Evolutionary conservation across 2,888 invertebrate genomes (phyloP), one percentile per base, ranked within the genome.

Genomic region (Brachylomia viminalis): DNA sequence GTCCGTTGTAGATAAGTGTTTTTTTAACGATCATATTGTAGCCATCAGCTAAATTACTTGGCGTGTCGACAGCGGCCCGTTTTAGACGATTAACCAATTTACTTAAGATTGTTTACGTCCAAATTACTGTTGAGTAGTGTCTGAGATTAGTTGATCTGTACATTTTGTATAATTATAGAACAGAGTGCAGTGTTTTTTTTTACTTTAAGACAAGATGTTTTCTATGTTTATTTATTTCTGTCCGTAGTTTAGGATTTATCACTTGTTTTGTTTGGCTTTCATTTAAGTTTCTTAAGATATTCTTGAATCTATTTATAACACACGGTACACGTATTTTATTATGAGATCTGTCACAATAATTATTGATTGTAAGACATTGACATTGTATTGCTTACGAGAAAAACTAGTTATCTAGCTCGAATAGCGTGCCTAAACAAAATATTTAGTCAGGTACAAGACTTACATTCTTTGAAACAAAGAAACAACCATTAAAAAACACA

Each of bases 1-100:
- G 15, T 69, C 33, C 42, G 56, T 2, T 4, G 59, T 23, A 27
- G 64, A 38, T 65, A 75, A 86, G 61, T 70, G 79, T 30, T 81
- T 87, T 87, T 83, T 78, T 82, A 87, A 75, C 65, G 88, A 76
- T 73, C 70, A 79, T 84, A 75, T 75, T 76, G 72, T 70, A 61
- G 64, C 75, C 78, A 88, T 82, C 73, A 86, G 33, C 52, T 62
- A 70, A 86, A 88, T 86, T 72, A 74, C 78, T 70, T 75, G 42
- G 61, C 69, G 72, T 78, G 79, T 75, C 79, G 54, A 30, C 42
- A 20, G 13, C 56, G 61, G 72, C 52, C 58, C 69, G 73, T 73
- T 77, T 79, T 72, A 33, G 23, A 47, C 72, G 54, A 82, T 85
- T 86, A 83, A 62, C 54, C 69, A 88, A 88, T 87, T 86, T 84